Evolutionary conservation across 2,113 vertebrate genomes (phyloP).

Genomic region (Anoura caudifer): DNA sequence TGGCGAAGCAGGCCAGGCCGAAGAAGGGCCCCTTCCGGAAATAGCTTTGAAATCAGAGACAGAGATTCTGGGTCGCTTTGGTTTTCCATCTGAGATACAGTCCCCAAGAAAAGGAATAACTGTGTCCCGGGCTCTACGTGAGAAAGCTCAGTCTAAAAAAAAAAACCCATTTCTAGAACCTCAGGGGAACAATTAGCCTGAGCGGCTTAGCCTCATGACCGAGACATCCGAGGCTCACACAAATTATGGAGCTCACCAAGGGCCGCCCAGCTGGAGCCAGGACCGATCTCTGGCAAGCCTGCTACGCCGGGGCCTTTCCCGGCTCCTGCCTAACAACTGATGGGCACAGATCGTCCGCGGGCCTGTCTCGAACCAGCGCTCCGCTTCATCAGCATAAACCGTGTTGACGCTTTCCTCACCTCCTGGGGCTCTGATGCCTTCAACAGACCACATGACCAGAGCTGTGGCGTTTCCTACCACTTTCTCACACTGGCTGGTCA

Average conservation of each 20-base stretch:
- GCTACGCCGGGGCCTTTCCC: neutral
- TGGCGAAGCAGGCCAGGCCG: constrained; percentile 97
- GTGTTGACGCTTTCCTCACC: rapidly evolving
- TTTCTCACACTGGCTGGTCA: neutral
- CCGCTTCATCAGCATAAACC: neutral
- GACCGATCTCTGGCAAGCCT: neutral
- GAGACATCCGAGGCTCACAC: neutral
- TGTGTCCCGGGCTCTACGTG: neutral
- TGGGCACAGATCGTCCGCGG: neutral
- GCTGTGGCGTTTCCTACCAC: neutral
- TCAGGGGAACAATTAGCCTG: neutral
- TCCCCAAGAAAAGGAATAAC: neutral
- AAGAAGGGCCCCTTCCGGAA: constrained; percentile 97
- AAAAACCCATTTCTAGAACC: neutral
- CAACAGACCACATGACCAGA: neutral
- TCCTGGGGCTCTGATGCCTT: neutral
- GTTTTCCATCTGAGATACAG: neutral
- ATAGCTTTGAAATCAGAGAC: constrained; percentile 81
- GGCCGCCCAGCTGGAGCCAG: rapidly evolving
- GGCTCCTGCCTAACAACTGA: neutral
- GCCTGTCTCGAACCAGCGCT: rapidly evolving
- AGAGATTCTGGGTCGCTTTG: too few relatives aligned
- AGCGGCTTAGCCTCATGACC: neutral
- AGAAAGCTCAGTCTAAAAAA: neutral
- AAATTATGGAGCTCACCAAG: neutral